Evolutionary conservation across 2,113 vertebrate species (phyloP).

Genomic region (Zapornia atra): DNA sequence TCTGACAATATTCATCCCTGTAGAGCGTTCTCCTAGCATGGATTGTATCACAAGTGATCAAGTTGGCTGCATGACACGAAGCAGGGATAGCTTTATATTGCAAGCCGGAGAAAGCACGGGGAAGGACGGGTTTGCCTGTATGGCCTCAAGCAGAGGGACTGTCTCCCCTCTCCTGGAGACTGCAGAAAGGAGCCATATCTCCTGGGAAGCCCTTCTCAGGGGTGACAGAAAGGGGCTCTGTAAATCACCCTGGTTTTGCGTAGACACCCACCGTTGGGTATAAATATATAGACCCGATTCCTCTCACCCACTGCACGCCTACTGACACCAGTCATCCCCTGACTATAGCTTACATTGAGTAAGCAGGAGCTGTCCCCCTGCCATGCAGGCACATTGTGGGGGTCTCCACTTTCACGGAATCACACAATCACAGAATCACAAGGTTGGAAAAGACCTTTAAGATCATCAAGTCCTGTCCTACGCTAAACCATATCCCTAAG

Average conservation of each 20-base stretch:
- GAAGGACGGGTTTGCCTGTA: background rate
- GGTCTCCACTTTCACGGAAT: background rate
- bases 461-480: no score
- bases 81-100: background rate
- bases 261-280: background rate
- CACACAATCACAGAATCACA: no score
- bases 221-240: background rate
- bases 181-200: background rate
- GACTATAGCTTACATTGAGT: background rate
- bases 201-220: background rate
- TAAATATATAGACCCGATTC: background rate
- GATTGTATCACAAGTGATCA: background rate
- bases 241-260: background rate
- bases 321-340: rapidly evolving
- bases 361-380: background rate
- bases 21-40: background rate
- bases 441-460: no score
- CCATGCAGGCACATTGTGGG: rapidly evolving
- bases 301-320: background rate
- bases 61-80: background rate
- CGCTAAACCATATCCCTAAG: no score
- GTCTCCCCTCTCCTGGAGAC: background rate
- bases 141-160: rapidly evolving
- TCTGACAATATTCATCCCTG: background rate
- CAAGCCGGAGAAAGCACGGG: background rate